Evolutionary conservation across 1,140 invertebrate species (phyloP).

Genomic region (Trichonephila clavata): DNA sequence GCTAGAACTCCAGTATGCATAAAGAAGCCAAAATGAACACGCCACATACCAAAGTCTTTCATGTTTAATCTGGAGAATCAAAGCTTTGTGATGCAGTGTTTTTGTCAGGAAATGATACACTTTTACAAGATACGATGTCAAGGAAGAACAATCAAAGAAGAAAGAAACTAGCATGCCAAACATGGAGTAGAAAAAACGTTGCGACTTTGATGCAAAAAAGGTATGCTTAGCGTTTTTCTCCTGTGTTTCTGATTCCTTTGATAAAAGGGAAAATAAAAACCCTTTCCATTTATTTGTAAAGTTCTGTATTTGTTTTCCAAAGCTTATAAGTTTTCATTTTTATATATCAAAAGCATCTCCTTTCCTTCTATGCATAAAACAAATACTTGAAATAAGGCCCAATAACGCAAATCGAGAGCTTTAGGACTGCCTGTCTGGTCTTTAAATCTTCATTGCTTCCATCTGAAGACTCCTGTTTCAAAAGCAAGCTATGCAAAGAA

Average conservation of each 20-base stretch:
- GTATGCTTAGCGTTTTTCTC: background rate
- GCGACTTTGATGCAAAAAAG: background rate
- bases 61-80: background rate
- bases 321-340: background rate
- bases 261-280: background rate
- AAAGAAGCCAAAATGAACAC: background rate
- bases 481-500: background rate
- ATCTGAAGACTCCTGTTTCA: background rate
- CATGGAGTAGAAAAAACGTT: background rate
- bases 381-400: background rate
- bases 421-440: background rate
- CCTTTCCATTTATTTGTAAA: background rate
- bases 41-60: background rate
- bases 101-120: background rate
- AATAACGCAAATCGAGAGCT: background rate
- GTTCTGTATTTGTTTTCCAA: background rate
- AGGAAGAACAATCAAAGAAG: background rate
- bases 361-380: background rate
- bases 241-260: background rate
- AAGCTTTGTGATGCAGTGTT: background rate
- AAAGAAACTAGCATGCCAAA: background rate
- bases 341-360: background rate
- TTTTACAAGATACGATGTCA: background rate
- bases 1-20: too few relatives aligned
- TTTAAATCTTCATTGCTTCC: constrained; percentile 16